These are phyloP conservation scores for Alethe diademata DNA, from an alignment of 2,113 vertebrate species.

Conservation along the genomic window DNA sequence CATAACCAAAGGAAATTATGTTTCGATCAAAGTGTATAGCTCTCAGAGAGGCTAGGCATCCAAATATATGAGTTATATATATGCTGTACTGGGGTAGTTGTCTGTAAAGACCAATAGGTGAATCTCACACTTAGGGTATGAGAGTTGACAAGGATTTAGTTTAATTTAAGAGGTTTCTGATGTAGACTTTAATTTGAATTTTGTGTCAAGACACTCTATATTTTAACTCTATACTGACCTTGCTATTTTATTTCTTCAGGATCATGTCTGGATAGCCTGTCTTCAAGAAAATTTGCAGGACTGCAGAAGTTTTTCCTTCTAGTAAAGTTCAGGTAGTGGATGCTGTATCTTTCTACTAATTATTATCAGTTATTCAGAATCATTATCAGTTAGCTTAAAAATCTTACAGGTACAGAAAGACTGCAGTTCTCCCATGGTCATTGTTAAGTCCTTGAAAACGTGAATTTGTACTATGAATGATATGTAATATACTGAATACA, in stretches of 20 bases:
- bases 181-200: neutral
- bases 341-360: neutral
- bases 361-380: neutral
- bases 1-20: neutral
- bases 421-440: neutral
- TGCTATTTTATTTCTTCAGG: neutral
- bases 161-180: neutral
- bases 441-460: neutral
- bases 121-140: neutral
- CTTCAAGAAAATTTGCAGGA: neutral
- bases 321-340: neutral
- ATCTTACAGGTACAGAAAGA: neutral
- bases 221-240: neutral
- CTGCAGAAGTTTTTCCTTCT: neutral
- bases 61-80: neutral
- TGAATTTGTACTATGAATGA: neutral
- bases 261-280: neutral
- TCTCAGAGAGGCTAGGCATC: neutral
- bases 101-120: neutral
- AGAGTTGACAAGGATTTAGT: neutral
- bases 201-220: neutral
- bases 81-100: neutral
- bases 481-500: neutral
- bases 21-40: accelerated
- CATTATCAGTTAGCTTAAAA: neutral